Evolutionary conservation across 30 jellyfish, hydroid and myxozoan species (phyloP).

Genomic region (Nemopilema nomurai): DNA sequence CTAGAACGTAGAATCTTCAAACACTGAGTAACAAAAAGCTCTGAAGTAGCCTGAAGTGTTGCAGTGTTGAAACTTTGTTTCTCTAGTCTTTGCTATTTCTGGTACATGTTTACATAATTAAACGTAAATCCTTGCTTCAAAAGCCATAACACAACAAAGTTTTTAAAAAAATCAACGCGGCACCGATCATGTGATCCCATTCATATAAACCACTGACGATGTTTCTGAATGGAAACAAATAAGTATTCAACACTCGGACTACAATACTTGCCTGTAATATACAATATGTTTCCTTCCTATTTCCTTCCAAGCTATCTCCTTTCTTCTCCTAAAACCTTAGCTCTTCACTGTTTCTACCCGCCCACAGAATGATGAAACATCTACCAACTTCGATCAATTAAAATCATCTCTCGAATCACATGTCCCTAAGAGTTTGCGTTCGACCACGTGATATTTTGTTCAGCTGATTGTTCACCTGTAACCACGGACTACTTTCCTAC

Average conservation of each 20-base stretch:
- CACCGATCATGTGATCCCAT: no score
- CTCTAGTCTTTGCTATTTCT: no score
- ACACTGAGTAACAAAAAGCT: no score
- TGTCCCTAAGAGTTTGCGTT: not conserved
- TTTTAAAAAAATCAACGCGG: no score
- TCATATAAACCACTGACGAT: no score
- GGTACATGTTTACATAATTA: no score
- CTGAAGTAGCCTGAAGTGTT: no score
- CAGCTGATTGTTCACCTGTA: constrained; percentile 35
- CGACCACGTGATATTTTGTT: constrained; percentile 36
- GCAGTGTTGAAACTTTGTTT: no score
- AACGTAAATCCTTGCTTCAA: no score
- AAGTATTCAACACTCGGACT: not conserved
- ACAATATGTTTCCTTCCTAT: not conserved
- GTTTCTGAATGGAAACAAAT: no score
- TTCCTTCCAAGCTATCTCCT: not conserved
- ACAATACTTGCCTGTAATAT: not conserved
- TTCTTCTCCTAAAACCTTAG: not conserved
- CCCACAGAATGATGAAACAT: not conserved
- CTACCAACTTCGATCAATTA: not conserved
- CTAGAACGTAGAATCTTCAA: no score
- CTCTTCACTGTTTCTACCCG: not conserved
- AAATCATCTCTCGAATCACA: not conserved
- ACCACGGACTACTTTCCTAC: constrained; percentile 38
- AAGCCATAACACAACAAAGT: no score